A percentile compares a stretch with the other conserved stretches of the same genome.
phyloP scores from a whole-genome alignment of 2,113 vertebrate species.

The Dasyornis broadbenti region DNA sequence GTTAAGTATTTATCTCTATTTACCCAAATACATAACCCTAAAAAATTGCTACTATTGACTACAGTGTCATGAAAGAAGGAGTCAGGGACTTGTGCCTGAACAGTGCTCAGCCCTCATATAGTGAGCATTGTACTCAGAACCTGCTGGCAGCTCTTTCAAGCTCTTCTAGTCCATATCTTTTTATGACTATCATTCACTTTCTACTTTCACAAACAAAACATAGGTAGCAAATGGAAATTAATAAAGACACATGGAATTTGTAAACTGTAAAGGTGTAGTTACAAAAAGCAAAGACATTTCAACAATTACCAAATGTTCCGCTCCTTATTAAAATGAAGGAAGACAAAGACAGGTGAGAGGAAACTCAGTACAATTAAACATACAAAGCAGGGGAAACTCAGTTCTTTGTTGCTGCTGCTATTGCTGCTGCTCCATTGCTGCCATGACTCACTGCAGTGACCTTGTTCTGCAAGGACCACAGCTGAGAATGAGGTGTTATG shows the following conservation, averaged over 20 bases:
- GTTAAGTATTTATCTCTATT: neutral
- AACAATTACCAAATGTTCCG: neutral
- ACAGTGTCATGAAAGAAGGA: neutral
- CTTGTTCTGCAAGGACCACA: neutral
- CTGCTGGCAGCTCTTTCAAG: neutral
- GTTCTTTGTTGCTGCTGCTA: neutral
- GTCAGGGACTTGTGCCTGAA: neutral
- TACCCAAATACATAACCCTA: neutral
- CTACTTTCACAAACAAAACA: neutral
- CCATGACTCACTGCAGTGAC: neutral
- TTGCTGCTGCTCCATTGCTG: neutral
- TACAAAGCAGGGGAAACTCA: neutral
- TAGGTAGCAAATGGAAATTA: neutral
- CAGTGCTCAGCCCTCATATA: neutral
- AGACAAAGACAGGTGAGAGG: neutral
- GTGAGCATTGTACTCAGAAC: neutral
- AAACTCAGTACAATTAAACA: neutral
- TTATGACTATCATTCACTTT: neutral
- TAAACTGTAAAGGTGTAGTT: neutral
- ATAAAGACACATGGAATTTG: neutral
- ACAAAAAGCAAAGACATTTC: neutral
- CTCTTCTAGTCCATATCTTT: neutral
- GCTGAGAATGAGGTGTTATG: neutral
- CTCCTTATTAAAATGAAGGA: neutral
- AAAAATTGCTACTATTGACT: neutral